Evolutionary conservation across 2,113 vertebrate genomes (phyloP).

Genomic region (Hystrix cristata): DNA sequence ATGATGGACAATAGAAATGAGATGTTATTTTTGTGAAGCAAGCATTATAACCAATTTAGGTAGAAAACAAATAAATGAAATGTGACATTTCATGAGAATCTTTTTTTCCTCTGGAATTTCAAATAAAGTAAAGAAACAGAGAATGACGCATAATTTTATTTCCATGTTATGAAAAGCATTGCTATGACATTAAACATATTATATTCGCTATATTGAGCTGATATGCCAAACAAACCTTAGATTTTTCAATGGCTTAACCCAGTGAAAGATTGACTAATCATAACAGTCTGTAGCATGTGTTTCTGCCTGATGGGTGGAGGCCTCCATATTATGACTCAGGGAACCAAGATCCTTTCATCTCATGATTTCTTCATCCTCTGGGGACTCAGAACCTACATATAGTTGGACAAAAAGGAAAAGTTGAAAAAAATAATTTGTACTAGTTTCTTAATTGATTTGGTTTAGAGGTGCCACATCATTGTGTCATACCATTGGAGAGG

Average conservation of each 20-base stretch:
- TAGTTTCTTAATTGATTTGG: not conserved
- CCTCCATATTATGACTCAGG: not conserved
- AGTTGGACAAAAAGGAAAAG: not conserved
- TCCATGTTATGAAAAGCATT: not conserved
- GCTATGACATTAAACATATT: not conserved
- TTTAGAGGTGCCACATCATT: not conserved
- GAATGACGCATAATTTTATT: not conserved
- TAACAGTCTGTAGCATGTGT: not conserved
- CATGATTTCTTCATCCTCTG: not conserved
- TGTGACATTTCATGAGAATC: not conserved
- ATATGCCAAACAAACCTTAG: not conserved
- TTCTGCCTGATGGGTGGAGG: not conserved
- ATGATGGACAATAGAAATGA: not conserved
- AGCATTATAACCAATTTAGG: not conserved
- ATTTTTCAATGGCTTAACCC: not conserved
- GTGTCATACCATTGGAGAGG: not conserved
- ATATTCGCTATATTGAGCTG: not conserved
- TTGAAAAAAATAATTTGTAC: not conserved
- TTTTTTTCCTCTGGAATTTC: not conserved
- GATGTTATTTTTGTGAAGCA: not conserved
- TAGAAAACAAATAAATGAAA: not conserved
- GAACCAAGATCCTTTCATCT: not conserved
- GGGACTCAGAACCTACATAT: not conserved
- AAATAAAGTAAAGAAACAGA: not conserved
- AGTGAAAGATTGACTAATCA: not conserved